Percentiles rank a stretch among this genome's conserved stretches.
Conservation (phyloP, 2,888 invertebrate species). For the Parascotia fuliginaria region DNA sequence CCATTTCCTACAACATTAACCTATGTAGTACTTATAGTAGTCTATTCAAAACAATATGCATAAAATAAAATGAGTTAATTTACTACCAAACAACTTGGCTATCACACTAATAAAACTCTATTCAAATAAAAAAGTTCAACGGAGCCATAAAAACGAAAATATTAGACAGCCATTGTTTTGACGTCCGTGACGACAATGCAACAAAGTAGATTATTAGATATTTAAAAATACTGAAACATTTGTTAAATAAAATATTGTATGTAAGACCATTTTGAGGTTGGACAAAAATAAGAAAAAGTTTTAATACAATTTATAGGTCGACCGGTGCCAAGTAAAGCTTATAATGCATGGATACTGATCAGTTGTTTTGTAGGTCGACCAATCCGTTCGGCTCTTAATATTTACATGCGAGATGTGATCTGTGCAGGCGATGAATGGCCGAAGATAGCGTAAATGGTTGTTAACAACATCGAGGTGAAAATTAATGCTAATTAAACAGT, state of each 20-base stretch:
- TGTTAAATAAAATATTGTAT: slow-evolving; percentile 24
- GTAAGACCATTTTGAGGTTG: slow-evolving; percentile 27
- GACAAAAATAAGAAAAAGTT: slow-evolving; percentile 37
- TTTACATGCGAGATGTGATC: slow-evolving; percentile 38
- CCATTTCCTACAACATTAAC: too few relatives aligned
- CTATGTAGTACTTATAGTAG: too few relatives aligned
- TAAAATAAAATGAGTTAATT: background rate
- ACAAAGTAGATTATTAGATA: slow-evolving; percentile 22
- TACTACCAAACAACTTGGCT: background rate
- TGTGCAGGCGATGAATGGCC: slow-evolving; percentile 23
- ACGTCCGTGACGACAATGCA: slow-evolving; percentile 5
- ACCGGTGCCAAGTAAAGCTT: slow-evolving; percentile 41
- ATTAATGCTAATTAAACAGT: background rate
- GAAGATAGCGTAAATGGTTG: slow-evolving; percentile 30
- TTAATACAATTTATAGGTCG: slow-evolving; percentile 34
- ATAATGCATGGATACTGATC: slow-evolving; percentile 41
- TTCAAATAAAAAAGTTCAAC: slow-evolving; percentile 12
- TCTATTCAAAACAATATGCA: background rate
- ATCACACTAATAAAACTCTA: background rate
- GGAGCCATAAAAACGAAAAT: slow-evolving; percentile 14
- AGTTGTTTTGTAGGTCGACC: slow-evolving; percentile 46
- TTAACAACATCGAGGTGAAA: slow-evolving; percentile 3
- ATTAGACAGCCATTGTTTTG: background rate
- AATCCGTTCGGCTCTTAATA: slow-evolving; percentile 43
- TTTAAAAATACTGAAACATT: slow-evolving; percentile 22